Conservation (phyloP, 2,113 vertebrate species). For the Spheniscus mendiculus region DNA sequence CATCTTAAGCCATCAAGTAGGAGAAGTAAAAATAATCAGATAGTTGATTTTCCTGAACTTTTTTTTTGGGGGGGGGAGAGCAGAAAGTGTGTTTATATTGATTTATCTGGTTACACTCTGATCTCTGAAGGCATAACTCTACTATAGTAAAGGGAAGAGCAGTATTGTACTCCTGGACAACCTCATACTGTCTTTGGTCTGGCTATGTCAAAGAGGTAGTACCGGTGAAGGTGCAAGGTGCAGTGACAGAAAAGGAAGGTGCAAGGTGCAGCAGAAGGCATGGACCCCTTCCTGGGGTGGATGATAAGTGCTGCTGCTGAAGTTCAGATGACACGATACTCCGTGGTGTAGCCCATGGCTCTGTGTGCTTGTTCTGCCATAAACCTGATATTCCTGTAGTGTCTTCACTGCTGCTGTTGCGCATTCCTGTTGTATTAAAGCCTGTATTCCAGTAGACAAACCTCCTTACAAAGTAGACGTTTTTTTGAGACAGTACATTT, state of each 20-base stretch:
- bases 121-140: background rate
- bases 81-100: background rate
- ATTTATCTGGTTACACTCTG: background rate
- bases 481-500: background rate
- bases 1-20: background rate
- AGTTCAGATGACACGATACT: background rate
- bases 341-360: fast-evolving
- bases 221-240: background rate
- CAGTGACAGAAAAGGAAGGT: background rate
- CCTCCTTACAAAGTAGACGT: background rate
- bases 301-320: background rate
- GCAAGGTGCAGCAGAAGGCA: background rate
- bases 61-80: background rate
- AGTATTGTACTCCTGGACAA: background rate
- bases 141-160: background rate
- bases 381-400: background rate
- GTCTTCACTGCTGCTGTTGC: background rate
- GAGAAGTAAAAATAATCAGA: background rate
- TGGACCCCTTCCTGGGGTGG: background rate
- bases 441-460: background rate
- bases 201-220: background rate
- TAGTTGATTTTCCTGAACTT: background rate
- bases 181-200: background rate
- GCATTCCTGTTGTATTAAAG: background rate
- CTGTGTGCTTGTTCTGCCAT: background rate